Base-by-base conservation (phyloP, 2,797 vertebrate species). In the Cheirogaleus major region DNA sequence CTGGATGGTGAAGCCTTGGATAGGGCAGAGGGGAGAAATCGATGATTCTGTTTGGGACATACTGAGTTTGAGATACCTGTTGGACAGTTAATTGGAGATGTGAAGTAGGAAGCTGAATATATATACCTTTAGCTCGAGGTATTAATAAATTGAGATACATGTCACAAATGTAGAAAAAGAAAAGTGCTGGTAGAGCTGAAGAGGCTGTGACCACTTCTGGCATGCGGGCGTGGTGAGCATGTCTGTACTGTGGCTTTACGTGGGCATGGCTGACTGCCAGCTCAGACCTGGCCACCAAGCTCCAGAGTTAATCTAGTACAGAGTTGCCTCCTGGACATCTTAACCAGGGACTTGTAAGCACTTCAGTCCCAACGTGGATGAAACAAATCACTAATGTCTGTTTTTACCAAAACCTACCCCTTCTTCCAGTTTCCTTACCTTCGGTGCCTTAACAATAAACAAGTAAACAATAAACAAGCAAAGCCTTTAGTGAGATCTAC, bases 181-280 rank as follows among this genome's bases (percentile, higher is more conserved):
- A 86, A 9, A 73, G 38, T 20, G 20, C 17, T 20, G 50, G 18
- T 1, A 52, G 35, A 55, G 20, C 9, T 3, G 7, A 25, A 43
- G n/a, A 45, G 32, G 59, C 41, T 2, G 10, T 0, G 0, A 13
- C 30, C 12, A 38, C 18, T 32, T 41, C 35, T 18, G 22, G 50
- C 25, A 70, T 50, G 79, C 13, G 9, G 7, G 23, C 9, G 18
- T 20, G 18, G 8, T 30, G n/a, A 48, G 32, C 0, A 5, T 22
- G 52, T 50, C 43, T 17, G 17, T 7, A 23, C 57, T 9, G 1
- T 1, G 30, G 59, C 43, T 25, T 27, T 11, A 17, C 2, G 0
- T 25, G n/a, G 23, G 35, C n/a, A 22, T 23, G 38, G 32, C 12
- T 23, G 5, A 50, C 52, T 9, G 38, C 41, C 4, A 1, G 2